Conservation (phyloP, 2,888 invertebrate species). For the Mechanitis messenoides region DNA sequence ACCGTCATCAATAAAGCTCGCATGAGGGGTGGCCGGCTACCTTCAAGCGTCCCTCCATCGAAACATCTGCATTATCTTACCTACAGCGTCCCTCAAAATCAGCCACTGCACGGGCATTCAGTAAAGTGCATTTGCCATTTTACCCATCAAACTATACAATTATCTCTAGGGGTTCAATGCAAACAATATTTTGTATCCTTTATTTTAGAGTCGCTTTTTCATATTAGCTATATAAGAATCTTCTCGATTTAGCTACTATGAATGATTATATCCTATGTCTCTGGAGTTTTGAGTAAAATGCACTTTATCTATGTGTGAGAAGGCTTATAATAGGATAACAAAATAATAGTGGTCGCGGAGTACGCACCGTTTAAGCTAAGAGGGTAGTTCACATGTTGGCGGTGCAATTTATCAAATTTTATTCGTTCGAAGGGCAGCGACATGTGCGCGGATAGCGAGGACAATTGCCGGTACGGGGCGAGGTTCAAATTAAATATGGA, state of each 20-base stretch:
- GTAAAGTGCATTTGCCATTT: constrained; percentile 71
- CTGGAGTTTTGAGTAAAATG: constrained; percentile 27
- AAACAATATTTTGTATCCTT: constrained; percentile 34
- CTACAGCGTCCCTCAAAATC: constrained; percentile 61
- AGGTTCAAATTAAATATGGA: constrained; percentile 65
- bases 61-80: constrained; percentile 73
- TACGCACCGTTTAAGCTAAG: constrained; percentile 67
- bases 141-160: constrained; percentile 62
- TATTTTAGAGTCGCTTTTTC: constrained; percentile 32
- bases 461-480: constrained; percentile 55
- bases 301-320: constrained; percentile 27
- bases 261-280: constrained; percentile 60
- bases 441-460: constrained; percentile 70
- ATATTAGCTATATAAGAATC: constrained; percentile 18
- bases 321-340: constrained; percentile 34
- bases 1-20: constrained; percentile 60
- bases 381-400: constrained; percentile 76
- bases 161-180: constrained; percentile 35
- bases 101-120: constrained; percentile 64
- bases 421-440: constrained; percentile 65
- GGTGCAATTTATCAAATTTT: constrained; percentile 75
- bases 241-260: constrained; percentile 40
- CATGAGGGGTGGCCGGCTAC: constrained; percentile 32
- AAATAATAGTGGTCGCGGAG: constrained; percentile 35
- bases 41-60: constrained; percentile 40